Percentiles rank a stretch among this genome's conserved stretches.
These are phyloP conservation scores for Drosophila antonietae DNA, from an alignment of 2,888 invertebrate genomes.

Conservation along the genomic window DNA sequence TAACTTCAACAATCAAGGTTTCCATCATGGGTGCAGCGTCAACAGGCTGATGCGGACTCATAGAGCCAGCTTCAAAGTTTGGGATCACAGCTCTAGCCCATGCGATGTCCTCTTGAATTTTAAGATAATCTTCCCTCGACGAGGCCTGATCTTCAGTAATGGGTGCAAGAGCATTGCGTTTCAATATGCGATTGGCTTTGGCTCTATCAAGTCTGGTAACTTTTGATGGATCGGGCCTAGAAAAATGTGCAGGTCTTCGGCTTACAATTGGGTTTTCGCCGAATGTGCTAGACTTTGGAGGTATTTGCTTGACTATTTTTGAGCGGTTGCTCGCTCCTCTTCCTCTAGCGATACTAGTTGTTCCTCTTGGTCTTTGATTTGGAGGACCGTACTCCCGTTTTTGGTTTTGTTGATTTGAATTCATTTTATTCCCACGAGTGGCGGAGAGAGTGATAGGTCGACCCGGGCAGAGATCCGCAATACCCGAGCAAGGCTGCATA, in stretches of 20 bases:
- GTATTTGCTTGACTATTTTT: background rate
- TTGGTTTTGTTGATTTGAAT: conserved; percentile 9
- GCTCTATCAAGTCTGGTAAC: conserved; percentile 3
- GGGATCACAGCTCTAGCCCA: conserved; percentile 36
- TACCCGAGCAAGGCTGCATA: conserved; percentile 25
- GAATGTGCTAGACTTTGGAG: background rate
- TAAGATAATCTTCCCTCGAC: conserved; percentile 17
- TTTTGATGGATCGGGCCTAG: conserved; percentile 7
- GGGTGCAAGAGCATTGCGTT: conserved; percentile 10
- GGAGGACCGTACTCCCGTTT: conserved; percentile 13
- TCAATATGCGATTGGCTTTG: conserved; percentile 28
- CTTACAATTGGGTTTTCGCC: background rate
- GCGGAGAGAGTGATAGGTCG: conserved; percentile 5
- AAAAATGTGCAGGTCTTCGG: conserved; percentile 17
- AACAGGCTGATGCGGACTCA: background rate
- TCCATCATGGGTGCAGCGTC: background rate
- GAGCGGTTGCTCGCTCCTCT: background rate
- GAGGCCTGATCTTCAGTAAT: conserved; percentile 24
- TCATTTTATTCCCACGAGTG: conserved; percentile 31
- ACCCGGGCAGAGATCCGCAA: conserved; percentile 36
- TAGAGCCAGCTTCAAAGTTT: background rate
- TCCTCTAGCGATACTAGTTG: background rate
- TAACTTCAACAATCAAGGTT: conserved; percentile 24
- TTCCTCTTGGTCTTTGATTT: conserved; percentile 11
- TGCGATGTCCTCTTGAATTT: conserved; percentile 24